These are phyloP conservation scores for Actias luna DNA, from an alignment of 2,888 invertebrate genomes.

Conservation along the genomic window DNA sequence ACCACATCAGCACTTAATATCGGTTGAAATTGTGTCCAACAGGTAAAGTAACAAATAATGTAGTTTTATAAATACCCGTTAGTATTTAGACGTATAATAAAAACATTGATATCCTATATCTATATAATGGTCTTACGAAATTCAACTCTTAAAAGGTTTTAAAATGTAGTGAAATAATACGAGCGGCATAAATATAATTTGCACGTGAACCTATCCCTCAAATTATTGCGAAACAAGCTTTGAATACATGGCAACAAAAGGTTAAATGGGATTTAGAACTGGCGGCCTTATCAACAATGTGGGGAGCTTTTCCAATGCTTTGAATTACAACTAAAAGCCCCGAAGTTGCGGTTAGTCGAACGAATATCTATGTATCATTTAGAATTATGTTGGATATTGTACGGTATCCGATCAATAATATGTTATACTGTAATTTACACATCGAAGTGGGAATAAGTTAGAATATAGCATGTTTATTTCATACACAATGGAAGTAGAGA, in stretches of 20 bases:
- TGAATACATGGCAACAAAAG: conserved; percentile 20
- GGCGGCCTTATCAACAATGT: conserved; percentile 19
- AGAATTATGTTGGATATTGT: conserved; percentile 11
- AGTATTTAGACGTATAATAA: too few species aligned
- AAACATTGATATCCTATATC: too few species aligned
- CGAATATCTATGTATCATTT: conserved; percentile 11
- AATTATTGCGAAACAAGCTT: conserved; percentile 4
- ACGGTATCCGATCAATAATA: conserved; percentile 4
- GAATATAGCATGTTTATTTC: not conserved
- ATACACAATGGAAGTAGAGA: not conserved
- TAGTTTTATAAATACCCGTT: too few species aligned
- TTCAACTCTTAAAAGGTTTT: too few species aligned
- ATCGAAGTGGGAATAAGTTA: not conserved
- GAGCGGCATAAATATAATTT: not conserved
- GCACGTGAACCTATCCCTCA: not conserved
- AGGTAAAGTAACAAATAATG: too few species aligned
- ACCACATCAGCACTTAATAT: too few species aligned
- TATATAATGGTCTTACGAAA: too few species aligned
- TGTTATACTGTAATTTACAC: not conserved
- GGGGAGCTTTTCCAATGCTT: conserved; percentile 11
- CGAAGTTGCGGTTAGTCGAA: conserved; percentile 14
- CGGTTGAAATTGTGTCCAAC: too few species aligned
- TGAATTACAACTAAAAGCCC: conserved; percentile 18
- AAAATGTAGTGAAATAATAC: not conserved
- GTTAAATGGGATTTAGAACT: conserved; percentile 25